Base-by-base conservation (phyloP, 2,113 vertebrate species). In the Phalacrocorax brasilianus region DNA sequence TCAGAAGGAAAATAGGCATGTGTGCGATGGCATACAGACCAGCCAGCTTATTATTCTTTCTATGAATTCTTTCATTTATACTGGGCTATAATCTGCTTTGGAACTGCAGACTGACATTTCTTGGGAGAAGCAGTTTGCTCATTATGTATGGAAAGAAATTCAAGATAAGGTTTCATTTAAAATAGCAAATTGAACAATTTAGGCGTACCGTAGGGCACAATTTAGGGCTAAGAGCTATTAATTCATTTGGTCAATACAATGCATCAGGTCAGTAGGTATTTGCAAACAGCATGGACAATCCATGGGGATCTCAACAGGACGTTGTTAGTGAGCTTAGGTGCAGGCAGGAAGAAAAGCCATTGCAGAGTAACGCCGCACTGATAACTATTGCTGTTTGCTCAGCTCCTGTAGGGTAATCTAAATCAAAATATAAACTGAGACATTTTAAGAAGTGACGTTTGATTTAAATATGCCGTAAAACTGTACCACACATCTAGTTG, bases 391-490 rank as follows among this genome's bases (percentile, higher is more conserved):
- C 42, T 95, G 45, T 89, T 91, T 93, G 76, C 72, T 81, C 68
- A 77, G 88, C 85, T 94, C 63, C 89, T 85, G 59, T 32, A 68
- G 52, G 77, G 73, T 62, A 85, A 84, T 35, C 62, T n/a, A 80
- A 91, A 68, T 49, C 44, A 79, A 91, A 94, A 88, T 70, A 88
- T 27, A 70, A 81, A 50, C 65, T 55, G 61, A 52, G 78, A 40
- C 74, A 47, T 82, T 94, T 76, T 85, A 63, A 53, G 89, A 82
- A 86, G 94, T 80, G 68, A 85, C 72, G 7, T 94, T 97, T 79
- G 63, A 95, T 91, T 93, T 92, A 93, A 63, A 96, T 97, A 97
- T 97, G 83, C 87, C 42, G 26, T 88, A 76, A 93, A 97, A 72
- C 66, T 85, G 55, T 87, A 71, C 96, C 89, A 59, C 93, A 96